A percentile compares a stretch with the other conserved stretches of the same genome.
phyloP scores from a whole-genome alignment of 2,888 invertebrate genomes.

The Eupithecia abbreviata region DNA sequence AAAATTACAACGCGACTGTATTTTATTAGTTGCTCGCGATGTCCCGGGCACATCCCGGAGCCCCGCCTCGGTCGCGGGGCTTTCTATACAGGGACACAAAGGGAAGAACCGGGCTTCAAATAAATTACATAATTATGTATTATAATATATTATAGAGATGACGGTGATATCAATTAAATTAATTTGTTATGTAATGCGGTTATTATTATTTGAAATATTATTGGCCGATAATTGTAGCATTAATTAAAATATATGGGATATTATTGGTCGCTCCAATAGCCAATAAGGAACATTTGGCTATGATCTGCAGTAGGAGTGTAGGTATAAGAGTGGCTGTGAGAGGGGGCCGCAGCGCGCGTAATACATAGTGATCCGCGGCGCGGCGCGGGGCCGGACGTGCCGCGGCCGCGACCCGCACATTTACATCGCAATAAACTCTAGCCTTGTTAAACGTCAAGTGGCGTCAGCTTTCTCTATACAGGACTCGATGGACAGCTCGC shows the following conservation, averaged over 20 bases:
- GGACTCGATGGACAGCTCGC: constrained; percentile 1
- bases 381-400: constrained; percentile 24
- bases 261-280: not conserved
- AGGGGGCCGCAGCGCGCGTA: constrained; percentile 17
- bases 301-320: not conserved
- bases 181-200: not conserved
- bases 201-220: constrained; percentile 1
- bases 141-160: not conserved
- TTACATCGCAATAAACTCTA: constrained; percentile 47
- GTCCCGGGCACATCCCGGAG: not conserved
- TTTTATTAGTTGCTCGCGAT: not conserved
- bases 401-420: constrained; percentile 35
- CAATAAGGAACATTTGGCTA: not conserved
- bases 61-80: not conserved
- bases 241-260: not conserved
- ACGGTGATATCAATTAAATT: not conserved
- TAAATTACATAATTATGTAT: too few relatives aligned
- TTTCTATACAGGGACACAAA: not conserved
- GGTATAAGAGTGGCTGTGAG: not conserved
- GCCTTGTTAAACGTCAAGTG: constrained; percentile 44
- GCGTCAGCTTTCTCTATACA: constrained; percentile 32
- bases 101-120: not conserved
- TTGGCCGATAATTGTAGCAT: not conserved
- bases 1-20: not conserved
- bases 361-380: constrained; percentile 25